Percentiles rank a stretch among this genome's conserved stretches.
These are phyloP conservation scores for Sycophila sp. DNA, from an alignment of 1,140 invertebrate species.

Conservation along the genomic window DNA sequence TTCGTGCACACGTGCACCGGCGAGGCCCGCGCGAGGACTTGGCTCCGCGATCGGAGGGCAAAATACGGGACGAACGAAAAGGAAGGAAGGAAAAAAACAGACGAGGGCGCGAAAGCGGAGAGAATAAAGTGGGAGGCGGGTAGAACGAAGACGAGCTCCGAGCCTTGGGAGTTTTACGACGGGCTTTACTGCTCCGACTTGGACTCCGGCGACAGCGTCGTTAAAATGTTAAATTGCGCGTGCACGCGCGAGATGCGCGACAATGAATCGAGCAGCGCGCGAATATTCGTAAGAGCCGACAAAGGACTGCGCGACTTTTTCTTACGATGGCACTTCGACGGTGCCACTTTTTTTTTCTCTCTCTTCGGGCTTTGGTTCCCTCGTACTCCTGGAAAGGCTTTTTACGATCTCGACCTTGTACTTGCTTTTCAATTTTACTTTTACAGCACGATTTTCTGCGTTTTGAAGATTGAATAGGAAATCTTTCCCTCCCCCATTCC, in stretches of 20 bases:
- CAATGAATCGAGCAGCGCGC: not conserved
- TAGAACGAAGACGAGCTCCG: not conserved
- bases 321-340: not conserved
- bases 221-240: not conserved
- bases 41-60: not conserved
- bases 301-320: not conserved
- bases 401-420: no score
- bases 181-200: not conserved
- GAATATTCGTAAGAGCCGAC: no score
- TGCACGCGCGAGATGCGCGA: no score
- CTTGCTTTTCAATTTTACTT: no score
- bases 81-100: not conserved
- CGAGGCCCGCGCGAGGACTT: not conserved
- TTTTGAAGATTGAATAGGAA: no score
- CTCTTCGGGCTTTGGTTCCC: no score
- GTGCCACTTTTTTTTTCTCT: not conserved
- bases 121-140: not conserved
- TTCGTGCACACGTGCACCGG: not conserved
- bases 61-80: not conserved
- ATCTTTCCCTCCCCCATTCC: no score
- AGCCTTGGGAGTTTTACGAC: not conserved
- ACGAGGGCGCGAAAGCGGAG: not conserved
- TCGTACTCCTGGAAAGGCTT: no score
- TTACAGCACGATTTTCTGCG: no score
- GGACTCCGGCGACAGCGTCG: not conserved